Percentiles rank a stretch among this genome's conserved stretches.
Evolutionary conservation across 37 sponge, comb jelly and placozoan species (phyloP).

Genomic region (Crambe crambe): DNA sequence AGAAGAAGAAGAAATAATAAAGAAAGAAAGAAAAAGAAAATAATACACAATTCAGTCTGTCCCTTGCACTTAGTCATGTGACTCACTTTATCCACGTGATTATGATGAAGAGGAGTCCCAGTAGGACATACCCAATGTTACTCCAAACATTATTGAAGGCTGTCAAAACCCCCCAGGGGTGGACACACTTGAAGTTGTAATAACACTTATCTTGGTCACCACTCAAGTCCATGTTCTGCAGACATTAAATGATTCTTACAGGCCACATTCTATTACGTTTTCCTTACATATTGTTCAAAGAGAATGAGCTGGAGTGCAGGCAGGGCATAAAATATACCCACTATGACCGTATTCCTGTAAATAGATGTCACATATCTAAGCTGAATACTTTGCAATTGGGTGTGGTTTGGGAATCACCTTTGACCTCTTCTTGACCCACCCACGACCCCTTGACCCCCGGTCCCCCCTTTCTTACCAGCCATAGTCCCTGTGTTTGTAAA

Average conservation of each 20-base stretch:
- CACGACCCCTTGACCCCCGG: too few relatives aligned
- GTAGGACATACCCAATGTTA: slow-evolving; percentile 81
- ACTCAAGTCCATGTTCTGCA: slow-evolving; percentile 46
- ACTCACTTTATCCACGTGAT: slow-evolving; percentile 32
- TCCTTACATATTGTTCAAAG: slow-evolving; percentile 52
- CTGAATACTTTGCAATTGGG: too few relatives aligned
- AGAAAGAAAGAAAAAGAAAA: background rate
- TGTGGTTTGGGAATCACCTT: too few relatives aligned
- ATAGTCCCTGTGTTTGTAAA: slow-evolving; percentile 34
- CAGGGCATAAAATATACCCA: too few relatives aligned
- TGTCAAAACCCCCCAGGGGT: slow-evolving; percentile 70
- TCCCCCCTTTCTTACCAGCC: slow-evolving; percentile 37
- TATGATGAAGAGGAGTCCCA: slow-evolving; percentile 75
- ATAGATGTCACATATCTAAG: slow-evolving; percentile 37
- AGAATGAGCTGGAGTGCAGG: slow-evolving; percentile 79
- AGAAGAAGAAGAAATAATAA: too few relatives aligned
- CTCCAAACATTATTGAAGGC: slow-evolving; percentile 87
- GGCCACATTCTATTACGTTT: too few relatives aligned
- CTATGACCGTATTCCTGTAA: slow-evolving; percentile 58
- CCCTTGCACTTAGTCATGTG: background rate
- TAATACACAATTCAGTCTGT: too few relatives aligned
- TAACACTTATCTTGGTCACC: too few relatives aligned
- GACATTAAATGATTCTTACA: too few relatives aligned
- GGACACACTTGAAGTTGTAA: too few relatives aligned
- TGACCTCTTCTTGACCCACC: too few relatives aligned